Percentiles rank a stretch among this genome's conserved stretches.
Conservation (phyloP, 2,113 vertebrate species). For the Bothrops jararaca region DNA sequence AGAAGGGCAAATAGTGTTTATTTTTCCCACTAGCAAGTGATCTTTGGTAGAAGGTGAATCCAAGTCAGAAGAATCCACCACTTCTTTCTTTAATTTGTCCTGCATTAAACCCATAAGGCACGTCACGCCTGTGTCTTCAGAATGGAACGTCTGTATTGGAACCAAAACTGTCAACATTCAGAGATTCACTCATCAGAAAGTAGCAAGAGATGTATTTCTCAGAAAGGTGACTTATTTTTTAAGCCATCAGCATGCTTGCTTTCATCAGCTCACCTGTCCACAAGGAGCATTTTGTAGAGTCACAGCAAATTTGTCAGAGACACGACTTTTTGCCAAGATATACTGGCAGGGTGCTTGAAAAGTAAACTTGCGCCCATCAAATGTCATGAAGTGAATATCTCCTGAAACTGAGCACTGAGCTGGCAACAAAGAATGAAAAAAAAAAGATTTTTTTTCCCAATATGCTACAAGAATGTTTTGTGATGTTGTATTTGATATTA, state of each 20-base stretch:
- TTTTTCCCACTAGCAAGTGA: background rate
- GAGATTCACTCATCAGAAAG: background rate
- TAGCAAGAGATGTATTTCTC: background rate
- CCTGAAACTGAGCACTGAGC: conserved; percentile 94
- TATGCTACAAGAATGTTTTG: fast-evolving
- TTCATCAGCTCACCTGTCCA: conserved; percentile 77
- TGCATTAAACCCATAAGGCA: background rate
- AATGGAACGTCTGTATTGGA: background rate
- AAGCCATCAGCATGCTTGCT: background rate
- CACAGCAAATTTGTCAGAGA: conserved; percentile 81
- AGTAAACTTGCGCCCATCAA: conserved; percentile 87
- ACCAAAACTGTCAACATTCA: background rate
- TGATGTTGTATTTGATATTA: fast-evolving
- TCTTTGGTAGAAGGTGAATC: background rate
- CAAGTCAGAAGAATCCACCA: background rate
- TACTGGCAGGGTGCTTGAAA: conserved; percentile 92
- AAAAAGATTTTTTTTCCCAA: background rate
- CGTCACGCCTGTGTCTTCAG: background rate
- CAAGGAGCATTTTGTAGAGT: conserved; percentile 88
- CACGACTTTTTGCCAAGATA: conserved; percentile 87
- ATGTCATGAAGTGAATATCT: conserved; percentile 88
- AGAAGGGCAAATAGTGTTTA: background rate
- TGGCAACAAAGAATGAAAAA: conserved; percentile 49
- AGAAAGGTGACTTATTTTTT: background rate
- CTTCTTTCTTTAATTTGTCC: background rate